A percentile compares a stretch with the other conserved stretches of the same genome.
phyloP scores from a whole-genome alignment of 1,140 invertebrate genomes.

The Bombus breviceps region DNA sequence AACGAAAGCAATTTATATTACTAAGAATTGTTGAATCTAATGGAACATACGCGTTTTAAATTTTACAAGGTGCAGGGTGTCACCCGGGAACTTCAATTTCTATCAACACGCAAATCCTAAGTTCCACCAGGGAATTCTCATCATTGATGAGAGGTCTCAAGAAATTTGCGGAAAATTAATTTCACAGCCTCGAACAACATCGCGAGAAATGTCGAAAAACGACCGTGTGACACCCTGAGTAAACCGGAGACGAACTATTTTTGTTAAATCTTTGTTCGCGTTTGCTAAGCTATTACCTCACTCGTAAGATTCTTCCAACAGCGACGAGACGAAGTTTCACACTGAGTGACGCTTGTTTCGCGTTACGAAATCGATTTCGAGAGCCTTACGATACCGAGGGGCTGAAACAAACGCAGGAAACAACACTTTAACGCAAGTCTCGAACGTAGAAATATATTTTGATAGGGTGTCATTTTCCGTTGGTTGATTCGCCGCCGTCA shows the following conservation, averaged over 20 bases:
- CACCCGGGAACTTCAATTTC: not conserved
- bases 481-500: no score
- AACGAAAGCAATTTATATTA: not conserved
- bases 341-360: no score
- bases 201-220: not conserved
- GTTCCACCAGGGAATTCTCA: no score
- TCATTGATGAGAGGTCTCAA: no score
- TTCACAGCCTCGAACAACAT: no score
- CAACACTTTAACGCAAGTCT: conserved; percentile 7
- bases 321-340: no score
- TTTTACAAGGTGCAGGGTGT: no score
- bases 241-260: conserved; percentile 38
- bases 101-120: no score
- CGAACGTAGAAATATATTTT: conserved; percentile 49
- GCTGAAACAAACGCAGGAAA: not conserved
- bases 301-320: not conserved
- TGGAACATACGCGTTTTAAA: not conserved
- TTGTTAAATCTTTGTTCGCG: conserved; percentile 33
- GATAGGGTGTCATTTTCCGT: not conserved
- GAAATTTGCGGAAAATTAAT: no score
- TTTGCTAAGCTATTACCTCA: conserved; percentile 7
- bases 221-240: not conserved
- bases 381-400: not conserved
- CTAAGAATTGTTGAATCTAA: not conserved
- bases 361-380: not conserved